Base-by-base conservation (phyloP, 2,113 vertebrate species). In the Corythornis cristatus region DNA sequence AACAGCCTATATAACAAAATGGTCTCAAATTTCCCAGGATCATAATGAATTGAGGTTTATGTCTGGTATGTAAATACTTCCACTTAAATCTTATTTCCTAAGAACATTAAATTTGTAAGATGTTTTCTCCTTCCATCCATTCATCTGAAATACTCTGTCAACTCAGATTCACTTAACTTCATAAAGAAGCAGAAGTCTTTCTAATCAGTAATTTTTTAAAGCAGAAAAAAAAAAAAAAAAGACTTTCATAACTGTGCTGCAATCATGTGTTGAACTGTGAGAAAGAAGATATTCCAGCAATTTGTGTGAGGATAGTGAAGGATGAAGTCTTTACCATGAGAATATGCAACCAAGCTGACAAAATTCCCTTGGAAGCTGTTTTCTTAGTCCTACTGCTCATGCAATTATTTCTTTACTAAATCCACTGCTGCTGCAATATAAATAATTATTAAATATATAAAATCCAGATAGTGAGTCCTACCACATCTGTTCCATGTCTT, bases 401-500 rank as follows among this genome's bases (percentile, higher is more conserved):
- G 8, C 48, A 84, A 22, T n/a, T 65, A 61, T 21, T 79, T 82
- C 43, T 79, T 86, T 33, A 67, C 22, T 12, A 15, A 83, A 6
- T 53, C 86, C 50, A 73, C 20, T 46, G 28, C 45, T 90, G 74
- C 28, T 51, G 26, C 21, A 72, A 65, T 18, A 79, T 15, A 73
- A 86, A 48, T 43, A 82, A 64, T 33, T 79, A 68, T 56, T 9
- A 37, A 37, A 37, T 37, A 37, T 37, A 37, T 4, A 79, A 93
- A 71, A 46, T 12, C 15, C 21, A 50, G 46, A 64, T 40, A 83
- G 51, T 57, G 68, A 95, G 64, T 61, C 97, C 51, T 98, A 99
- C 98, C 97, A 74, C 71, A 83, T 98, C 97, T 83, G 87, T 64
- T 88, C 88, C 94, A 75, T 84, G 96, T 93, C 98, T 98, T 94